Base-by-base conservation (phyloP, 2,113 vertebrate species). In the Pagrus major region DNA sequence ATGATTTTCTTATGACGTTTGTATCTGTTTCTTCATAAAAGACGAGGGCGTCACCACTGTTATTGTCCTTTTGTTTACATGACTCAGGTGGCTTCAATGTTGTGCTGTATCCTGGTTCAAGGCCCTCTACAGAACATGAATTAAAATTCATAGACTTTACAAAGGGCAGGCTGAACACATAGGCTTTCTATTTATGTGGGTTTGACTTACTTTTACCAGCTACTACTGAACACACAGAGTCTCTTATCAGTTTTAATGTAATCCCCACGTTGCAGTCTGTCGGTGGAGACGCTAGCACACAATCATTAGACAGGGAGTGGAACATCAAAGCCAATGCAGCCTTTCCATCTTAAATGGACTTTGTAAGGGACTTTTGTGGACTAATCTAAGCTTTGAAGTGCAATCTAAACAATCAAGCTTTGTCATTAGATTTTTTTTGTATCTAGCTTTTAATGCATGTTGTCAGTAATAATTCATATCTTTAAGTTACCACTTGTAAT, bases 271-370 rank as follows among this genome's bases (percentile, higher is more conserved):
- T 55, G 66, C 44, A 37, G 60, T 64, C 5, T 31, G 20, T 68
- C 42, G 3, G 1, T 18, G 27, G 41, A 52, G 31, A 85, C 16
- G 14, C 16, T 12, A 18, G 35, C 52, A 46, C 56, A 41, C 68
- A 55, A 2, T 37, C 63, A 74, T 74, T 80, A 65, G 55, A 71
- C 39, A 63, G 71, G 71, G 84, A 83, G 82, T 66, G 76, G 65
- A 71, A 46, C 79, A 86, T 83, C 64, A 89, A 84, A 88, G 77
- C 35, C 58, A 4, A 1, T 31, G 11, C 63, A 47, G 37, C 61
- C 33, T 65, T 31, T 65, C 42, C 4, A 1, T 71, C 63, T 77
- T 56, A 37, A 44, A 60, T 73, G 70, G 64, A 79, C 78, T 84
- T 87, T 90, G 74, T 71, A 41, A 64, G 20, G 46, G 47, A 77